Evolutionary conservation across 2,888 invertebrate species (phyloP).

Genomic region (Himalopsyche kuldschensis): DNA sequence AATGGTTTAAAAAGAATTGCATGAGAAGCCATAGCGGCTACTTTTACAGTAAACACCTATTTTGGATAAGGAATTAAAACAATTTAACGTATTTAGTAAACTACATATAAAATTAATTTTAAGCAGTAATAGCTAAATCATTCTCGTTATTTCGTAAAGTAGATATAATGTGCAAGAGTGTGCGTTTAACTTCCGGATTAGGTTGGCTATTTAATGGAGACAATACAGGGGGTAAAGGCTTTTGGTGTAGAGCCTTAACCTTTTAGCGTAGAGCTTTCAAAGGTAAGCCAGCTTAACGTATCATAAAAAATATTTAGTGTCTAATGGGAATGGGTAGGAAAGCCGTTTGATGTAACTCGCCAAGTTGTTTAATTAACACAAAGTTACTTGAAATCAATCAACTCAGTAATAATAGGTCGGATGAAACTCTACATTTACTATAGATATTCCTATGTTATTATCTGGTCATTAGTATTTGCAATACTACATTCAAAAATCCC

Average conservation of each 20-base stretch:
- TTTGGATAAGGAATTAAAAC: too few species aligned
- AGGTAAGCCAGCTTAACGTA: neutral
- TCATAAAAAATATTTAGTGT: neutral
- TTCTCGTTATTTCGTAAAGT: neutral
- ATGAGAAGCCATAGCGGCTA: too few species aligned
- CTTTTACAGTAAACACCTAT: too few species aligned
- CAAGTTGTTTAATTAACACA: too few species aligned
- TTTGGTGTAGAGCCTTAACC: neutral
- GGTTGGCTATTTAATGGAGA: neutral
- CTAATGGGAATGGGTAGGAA: neutral
- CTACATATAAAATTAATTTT: neutral
- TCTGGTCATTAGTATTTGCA: too few species aligned
- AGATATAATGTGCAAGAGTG: neutral
- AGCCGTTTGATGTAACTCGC: too few species aligned
- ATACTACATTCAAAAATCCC: too few species aligned
- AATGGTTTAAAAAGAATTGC: too few species aligned
- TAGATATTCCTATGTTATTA: too few species aligned
- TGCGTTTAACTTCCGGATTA: neutral
- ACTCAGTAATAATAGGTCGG: too few species aligned
- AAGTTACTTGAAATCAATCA: too few species aligned
- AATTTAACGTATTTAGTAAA: neutral
- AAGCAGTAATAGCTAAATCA: neutral
- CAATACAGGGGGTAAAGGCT: neutral
- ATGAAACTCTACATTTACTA: too few species aligned
- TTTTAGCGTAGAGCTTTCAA: neutral